Percentiles rank a stretch among this genome's conserved stretches.
These are phyloP conservation scores for Chouioia cunea DNA, from an alignment of 2,888 invertebrate species.

Conservation along the genomic window DNA sequence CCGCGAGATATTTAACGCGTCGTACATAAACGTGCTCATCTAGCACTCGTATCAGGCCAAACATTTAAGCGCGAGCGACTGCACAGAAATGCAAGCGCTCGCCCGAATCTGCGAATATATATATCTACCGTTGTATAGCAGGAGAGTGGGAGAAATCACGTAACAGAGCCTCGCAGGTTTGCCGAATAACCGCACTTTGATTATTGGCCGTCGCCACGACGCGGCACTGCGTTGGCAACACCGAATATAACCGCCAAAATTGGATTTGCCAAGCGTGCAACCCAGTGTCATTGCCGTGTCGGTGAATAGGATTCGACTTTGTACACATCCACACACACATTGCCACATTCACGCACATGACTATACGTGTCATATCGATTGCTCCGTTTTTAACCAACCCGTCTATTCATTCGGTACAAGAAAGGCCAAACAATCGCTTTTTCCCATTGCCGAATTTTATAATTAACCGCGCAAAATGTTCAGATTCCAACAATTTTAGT, in stretches of 20 bases:
- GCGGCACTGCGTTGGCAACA: not conserved
- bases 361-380: not conserved
- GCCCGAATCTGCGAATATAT: not conserved
- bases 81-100: not conserved
- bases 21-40: conserved; percentile 45
- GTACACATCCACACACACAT: conserved; percentile 5
- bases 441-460: conserved; percentile 32
- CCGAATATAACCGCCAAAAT: conserved; percentile 43
- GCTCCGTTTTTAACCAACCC: conserved; percentile 3
- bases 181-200: conserved; percentile 43
- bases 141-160: conserved; percentile 19
- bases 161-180: conserved; percentile 31
- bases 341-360: too few species aligned
- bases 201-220: conserved; percentile 35
- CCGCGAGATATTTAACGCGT: conserved; percentile 50
- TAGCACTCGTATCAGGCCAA: conserved; percentile 33
- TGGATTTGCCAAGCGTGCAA: conserved; percentile 32
- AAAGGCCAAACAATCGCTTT: conserved; percentile 33
- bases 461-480: conserved; percentile 40
- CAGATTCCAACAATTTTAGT: conserved; percentile 5
- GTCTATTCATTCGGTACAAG: not conserved
- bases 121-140: not conserved
- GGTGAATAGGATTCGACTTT: conserved; percentile 30
- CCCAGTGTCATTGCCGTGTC: conserved; percentile 16
- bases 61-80: conserved; percentile 32